phyloP scores from a whole-genome alignment of 2,888 invertebrate species.

The Stenotaenia linearis region DNA sequence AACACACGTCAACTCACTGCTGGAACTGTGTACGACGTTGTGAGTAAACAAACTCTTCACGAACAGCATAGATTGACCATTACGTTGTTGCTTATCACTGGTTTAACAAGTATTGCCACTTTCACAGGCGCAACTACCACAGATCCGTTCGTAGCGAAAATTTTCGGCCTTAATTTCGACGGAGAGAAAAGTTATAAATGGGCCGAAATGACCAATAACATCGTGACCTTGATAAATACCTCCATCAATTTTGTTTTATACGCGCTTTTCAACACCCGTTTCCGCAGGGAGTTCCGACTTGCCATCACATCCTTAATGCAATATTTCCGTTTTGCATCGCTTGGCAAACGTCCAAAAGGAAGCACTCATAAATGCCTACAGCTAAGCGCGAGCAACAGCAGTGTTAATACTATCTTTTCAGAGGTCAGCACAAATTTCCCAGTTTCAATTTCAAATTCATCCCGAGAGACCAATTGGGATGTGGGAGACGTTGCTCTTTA shows the following conservation, averaged over 20 bases:
- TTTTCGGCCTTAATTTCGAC: background rate
- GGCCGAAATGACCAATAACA: background rate
- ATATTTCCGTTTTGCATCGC: background rate
- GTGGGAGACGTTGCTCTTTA: background rate
- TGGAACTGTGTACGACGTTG: background rate
- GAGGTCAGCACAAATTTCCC: background rate
- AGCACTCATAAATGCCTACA: background rate
- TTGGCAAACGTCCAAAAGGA: background rate
- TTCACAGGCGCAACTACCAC: background rate
- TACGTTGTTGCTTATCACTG: constrained; percentile 8
- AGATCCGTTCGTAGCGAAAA: background rate
- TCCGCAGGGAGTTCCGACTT: background rate
- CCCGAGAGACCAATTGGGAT: background rate
- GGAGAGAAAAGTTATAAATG: background rate
- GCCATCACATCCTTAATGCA: background rate
- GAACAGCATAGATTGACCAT: constrained; percentile 11
- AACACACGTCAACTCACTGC: background rate
- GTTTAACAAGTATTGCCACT: background rate
- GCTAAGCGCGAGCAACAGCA: background rate
- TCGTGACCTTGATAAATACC: background rate
- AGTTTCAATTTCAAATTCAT: background rate
- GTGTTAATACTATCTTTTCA: background rate
- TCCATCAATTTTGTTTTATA: constrained; percentile 30
- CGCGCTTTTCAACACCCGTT: constrained; percentile 9
- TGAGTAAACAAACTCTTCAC: background rate